Conservation (phyloP, 2,797 vertebrate genomes). For the Sebastiscus tertius region DNA sequence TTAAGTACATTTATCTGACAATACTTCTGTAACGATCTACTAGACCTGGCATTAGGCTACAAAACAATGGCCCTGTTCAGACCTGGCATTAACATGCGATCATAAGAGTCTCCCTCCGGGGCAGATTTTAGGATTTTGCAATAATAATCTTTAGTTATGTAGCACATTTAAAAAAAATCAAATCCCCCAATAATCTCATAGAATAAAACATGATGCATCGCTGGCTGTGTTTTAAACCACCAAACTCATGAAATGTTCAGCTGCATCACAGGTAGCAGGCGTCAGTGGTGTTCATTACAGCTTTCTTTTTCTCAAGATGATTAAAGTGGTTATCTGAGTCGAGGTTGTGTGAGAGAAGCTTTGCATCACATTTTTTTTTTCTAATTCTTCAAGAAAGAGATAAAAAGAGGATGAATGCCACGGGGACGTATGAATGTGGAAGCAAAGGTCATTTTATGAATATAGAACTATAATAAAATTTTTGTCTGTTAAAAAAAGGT, state of each 20-base stretch:
- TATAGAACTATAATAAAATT: neutral
- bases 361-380: conserved; percentile 13
- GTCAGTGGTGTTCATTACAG: neutral
- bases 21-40: neutral
- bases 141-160: too few species aligned
- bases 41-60: accelerated
- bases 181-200: neutral
- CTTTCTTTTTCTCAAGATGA: neutral
- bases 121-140: neutral
- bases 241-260: neutral
- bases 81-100: too few species aligned
- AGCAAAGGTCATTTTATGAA: conserved; percentile 27
- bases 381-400: neutral
- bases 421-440: neutral
- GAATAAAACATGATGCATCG: neutral
- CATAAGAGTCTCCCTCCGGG: too few species aligned
- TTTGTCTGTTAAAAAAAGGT: neutral
- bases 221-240: neutral
- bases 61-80: neutral
- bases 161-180: too few species aligned
- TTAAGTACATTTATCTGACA: neutral
- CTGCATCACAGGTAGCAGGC: neutral
- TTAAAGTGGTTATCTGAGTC: neutral
- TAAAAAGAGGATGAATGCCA: conserved; percentile 24
- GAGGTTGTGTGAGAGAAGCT: neutral